Evolutionary conservation across 2,113 vertebrate genomes (phyloP).

Genomic region (Pyrgilauda ruficollis): DNA sequence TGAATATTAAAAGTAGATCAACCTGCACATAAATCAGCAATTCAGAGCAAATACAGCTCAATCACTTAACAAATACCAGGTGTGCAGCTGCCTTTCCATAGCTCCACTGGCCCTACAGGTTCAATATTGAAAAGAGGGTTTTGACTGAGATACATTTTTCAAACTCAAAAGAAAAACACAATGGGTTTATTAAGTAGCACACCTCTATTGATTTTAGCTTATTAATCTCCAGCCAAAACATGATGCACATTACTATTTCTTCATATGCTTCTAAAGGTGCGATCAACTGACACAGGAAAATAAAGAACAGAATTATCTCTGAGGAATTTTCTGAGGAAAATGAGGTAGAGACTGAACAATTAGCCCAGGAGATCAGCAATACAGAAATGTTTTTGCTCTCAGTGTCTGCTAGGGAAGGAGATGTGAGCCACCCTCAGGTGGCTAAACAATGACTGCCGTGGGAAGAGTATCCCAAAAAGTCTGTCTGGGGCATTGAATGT

Average conservation of each 20-base stretch:
- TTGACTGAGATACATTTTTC: neutral
- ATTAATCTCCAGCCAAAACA: neutral
- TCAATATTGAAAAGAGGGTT: neutral
- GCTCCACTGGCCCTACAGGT: neutral
- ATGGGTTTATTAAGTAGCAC: neutral
- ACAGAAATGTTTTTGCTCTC: neutral
- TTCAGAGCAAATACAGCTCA: neutral
- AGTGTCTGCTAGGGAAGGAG: neutral
- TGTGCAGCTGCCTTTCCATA: neutral
- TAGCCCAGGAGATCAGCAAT: neutral
- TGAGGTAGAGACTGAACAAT: neutral
- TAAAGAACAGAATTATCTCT: neutral
- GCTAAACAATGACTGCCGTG: neutral
- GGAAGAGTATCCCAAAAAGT: neutral
- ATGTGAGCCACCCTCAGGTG: neutral
- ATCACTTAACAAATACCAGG: neutral
- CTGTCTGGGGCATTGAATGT: rapidly evolving
- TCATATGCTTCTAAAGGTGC: neutral
- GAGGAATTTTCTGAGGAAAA: neutral
- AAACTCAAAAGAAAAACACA: neutral
- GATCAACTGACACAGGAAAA: neutral
- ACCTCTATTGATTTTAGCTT: neutral
- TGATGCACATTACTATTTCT: neutral
- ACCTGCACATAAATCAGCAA: neutral
- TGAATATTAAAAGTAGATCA: neutral